These are phyloP conservation scores for Carollia perspicillata DNA, from an alignment of 2,113 vertebrate genomes.

Conservation along the genomic window DNA sequence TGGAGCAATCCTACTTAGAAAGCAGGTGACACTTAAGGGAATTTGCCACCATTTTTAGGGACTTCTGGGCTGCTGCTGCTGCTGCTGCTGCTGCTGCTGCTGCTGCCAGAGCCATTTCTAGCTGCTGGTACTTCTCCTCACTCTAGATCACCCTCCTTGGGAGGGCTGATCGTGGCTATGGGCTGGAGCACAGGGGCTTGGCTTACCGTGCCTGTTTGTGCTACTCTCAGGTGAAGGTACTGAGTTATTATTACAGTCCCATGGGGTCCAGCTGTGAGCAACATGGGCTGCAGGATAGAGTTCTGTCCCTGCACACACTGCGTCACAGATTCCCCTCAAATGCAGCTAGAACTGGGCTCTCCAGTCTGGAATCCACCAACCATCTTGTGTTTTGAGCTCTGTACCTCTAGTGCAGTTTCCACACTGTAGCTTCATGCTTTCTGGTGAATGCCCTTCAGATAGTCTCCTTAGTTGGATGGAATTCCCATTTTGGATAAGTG, in stretches of 20 bases:
- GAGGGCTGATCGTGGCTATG: background rate
- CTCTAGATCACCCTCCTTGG: background rate
- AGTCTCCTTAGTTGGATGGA: background rate
- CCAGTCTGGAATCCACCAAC: background rate
- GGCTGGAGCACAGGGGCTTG: background rate
- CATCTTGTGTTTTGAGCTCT: background rate
- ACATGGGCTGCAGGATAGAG: background rate
- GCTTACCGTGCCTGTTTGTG: background rate
- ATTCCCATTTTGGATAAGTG: background rate
- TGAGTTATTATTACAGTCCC: background rate
- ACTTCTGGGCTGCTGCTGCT: background rate
- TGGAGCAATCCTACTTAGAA: background rate
- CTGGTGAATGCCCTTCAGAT: background rate
- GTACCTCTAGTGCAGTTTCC: background rate
- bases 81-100: background rate
- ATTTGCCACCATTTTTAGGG: background rate
- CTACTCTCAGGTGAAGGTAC: background rate
- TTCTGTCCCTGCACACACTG: background rate
- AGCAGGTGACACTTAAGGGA: background rate
- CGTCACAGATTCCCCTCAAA: background rate
- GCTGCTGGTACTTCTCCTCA: background rate
- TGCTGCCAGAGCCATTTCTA: background rate
- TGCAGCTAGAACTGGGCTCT: background rate
- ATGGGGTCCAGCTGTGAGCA: background rate
- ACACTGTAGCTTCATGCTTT: background rate